Conservation (phyloP, 2,888 invertebrate species). For the Tinea pellionella region DNA sequence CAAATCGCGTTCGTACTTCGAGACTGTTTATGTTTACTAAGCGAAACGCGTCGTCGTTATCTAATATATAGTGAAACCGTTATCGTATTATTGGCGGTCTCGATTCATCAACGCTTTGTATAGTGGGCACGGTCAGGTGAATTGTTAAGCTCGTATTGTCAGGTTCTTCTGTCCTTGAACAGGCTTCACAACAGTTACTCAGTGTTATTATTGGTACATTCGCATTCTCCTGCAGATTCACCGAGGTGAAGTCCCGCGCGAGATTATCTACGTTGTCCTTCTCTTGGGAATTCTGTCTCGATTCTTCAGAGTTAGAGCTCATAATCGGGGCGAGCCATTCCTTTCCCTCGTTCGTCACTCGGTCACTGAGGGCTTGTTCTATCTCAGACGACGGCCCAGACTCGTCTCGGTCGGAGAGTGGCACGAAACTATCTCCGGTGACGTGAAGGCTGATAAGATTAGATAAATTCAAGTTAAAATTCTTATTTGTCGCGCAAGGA, state of each 20-base stretch:
- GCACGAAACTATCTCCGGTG: constrained; percentile 46
- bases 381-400: constrained; percentile 36
- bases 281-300: constrained; percentile 11
- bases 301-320: constrained; percentile 51
- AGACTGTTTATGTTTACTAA: neutral
- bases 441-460: constrained; percentile 48
- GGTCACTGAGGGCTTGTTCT: constrained; percentile 30
- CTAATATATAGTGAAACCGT: constrained; percentile 1
- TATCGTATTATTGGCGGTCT: constrained; percentile 60
- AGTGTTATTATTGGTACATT: constrained; percentile 60
- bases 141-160: constrained; percentile 46
- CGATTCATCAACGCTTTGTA: constrained; percentile 51
- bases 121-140: constrained; percentile 56
- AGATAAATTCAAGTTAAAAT: constrained; percentile 53
- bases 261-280: constrained; percentile 36
- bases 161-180: constrained; percentile 30
- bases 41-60: neutral
- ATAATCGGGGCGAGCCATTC: constrained; percentile 61
- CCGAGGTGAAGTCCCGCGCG: constrained; percentile 41
- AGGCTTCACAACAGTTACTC: constrained; percentile 58
- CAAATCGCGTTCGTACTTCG: constrained; percentile 5
- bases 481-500: constrained; percentile 20
- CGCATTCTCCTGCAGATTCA: constrained; percentile 48
- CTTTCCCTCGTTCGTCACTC: constrained; percentile 47
- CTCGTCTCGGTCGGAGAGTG: constrained; percentile 34